phyloP scores from a whole-genome alignment of 1,140 invertebrate species.

The Scaptomyza graminum region DNA sequence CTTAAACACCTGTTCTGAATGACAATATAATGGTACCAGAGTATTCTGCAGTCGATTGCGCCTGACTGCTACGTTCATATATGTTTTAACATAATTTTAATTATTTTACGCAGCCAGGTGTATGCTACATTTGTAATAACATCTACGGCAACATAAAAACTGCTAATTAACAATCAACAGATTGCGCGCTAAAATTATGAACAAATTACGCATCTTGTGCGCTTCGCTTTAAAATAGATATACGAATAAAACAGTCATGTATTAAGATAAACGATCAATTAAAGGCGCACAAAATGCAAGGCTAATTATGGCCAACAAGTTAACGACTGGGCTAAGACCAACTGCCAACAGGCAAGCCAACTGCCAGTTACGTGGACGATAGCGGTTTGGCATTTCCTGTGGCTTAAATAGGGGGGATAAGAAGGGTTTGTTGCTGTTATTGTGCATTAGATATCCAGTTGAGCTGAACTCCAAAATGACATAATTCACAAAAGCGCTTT shows the following conservation, averaged over 20 bases:
- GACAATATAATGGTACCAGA: too few relatives aligned
- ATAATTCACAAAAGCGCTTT: conserved; percentile 69
- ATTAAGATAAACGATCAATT: conserved; percentile 61
- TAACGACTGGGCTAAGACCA: conserved; percentile 3
- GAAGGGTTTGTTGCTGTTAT: conserved; percentile 12
- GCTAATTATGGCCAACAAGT: conserved; percentile 41
- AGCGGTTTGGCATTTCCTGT: conserved; percentile 7
- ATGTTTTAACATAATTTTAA: too few relatives aligned
- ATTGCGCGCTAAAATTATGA: conserved; percentile 23
- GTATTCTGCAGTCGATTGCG: too few relatives aligned
- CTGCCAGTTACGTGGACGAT: conserved; percentile 18
- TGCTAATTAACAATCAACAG: conserved; percentile 34
- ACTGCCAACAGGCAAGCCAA: not conserved
- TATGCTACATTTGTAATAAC: conserved; percentile 23
- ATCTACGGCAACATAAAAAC: conserved; percentile 6
- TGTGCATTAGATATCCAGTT: conserved; percentile 47
- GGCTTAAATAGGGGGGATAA: not conserved
- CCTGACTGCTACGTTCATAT: too few relatives aligned
- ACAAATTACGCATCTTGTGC: conserved; percentile 47
- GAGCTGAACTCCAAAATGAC: conserved; percentile 55
- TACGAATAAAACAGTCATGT: conserved; percentile 17
- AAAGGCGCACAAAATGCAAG: conserved; percentile 44
- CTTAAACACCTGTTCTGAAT: too few relatives aligned
- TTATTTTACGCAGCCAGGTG: too few relatives aligned
- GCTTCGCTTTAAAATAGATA: conserved; percentile 55